A percentile compares a stretch with the other conserved stretches of the same genome.
phyloP scores from a whole-genome alignment of 2,888 invertebrate species.

The Tachystola acroxantha region DNA sequence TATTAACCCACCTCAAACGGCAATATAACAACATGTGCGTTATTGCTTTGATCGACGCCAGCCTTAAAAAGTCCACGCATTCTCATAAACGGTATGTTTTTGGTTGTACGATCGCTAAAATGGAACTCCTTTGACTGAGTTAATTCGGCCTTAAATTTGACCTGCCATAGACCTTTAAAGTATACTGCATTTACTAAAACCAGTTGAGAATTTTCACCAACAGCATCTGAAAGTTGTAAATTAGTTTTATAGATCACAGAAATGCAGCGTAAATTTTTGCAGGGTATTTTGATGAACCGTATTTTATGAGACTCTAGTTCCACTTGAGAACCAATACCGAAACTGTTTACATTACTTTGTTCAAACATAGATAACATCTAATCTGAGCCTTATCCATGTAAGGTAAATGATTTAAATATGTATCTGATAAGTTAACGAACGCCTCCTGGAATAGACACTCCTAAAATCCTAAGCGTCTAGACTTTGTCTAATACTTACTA shows the following conservation, averaged over 20 bases:
- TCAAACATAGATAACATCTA: no score
- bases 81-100: conserved; percentile 80
- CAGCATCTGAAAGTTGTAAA: conserved; percentile 52
- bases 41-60: conserved; percentile 67
- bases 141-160: conserved; percentile 76
- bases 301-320: no score
- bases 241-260: no score
- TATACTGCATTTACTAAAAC: conserved; percentile 83
- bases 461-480: no score
- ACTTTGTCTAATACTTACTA: conserved; percentile 71
- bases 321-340: no score
- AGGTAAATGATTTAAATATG: no score
- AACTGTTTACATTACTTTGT: no score
- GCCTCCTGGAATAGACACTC: no score
- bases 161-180: conserved; percentile 85
- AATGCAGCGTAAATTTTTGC: no score
- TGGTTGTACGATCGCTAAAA: conserved; percentile 47
- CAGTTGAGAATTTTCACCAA: conserved; percentile 75
- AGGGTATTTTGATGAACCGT: no score
- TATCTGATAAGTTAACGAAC: no score
- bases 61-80: conserved; percentile 72
- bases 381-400: no score
- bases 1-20: conserved; percentile 82
- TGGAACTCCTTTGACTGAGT: conserved; percentile 77
- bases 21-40: conserved; percentile 78